These are phyloP conservation scores for Otus sunia DNA, from an alignment of 2,113 vertebrate genomes.

Conservation along the genomic window DNA sequence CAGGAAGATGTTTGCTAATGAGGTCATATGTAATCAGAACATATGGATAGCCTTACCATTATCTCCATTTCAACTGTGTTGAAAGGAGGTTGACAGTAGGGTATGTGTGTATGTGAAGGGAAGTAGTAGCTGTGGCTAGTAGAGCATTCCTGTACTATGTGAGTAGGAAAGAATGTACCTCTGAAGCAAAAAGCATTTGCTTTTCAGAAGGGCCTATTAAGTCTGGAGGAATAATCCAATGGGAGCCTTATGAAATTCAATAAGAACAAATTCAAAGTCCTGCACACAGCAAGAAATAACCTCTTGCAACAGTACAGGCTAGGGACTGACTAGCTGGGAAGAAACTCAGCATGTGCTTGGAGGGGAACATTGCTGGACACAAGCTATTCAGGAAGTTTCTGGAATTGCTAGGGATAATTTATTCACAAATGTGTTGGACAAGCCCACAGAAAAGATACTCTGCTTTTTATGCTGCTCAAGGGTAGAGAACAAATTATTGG, in stretches of 20 bases:
- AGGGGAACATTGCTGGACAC: background rate
- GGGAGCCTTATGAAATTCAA: background rate
- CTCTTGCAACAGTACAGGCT: background rate
- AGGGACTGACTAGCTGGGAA: background rate
- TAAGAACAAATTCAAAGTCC: background rate
- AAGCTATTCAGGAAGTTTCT: background rate
- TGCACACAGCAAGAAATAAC: background rate
- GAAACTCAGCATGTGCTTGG: background rate
- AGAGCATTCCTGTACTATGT: background rate
- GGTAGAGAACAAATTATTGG: background rate
- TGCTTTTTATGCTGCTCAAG: background rate
- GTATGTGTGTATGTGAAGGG: background rate
- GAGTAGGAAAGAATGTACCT: background rate
- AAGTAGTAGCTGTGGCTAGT: background rate
- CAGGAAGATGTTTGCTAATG: slow-evolving; percentile 24
- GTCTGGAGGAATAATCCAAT: background rate
- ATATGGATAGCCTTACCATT: slow-evolving; percentile 30
- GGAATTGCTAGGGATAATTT: background rate
- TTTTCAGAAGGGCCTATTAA: background rate
- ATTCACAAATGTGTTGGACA: background rate
- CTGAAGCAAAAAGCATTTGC: background rate
- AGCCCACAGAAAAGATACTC: background rate
- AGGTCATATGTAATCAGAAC: slow-evolving; percentile 51
- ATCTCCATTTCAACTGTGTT: background rate
- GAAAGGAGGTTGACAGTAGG: background rate